Conservation (phyloP, 2,888 invertebrate species). For the Norana najaformis region DNA sequence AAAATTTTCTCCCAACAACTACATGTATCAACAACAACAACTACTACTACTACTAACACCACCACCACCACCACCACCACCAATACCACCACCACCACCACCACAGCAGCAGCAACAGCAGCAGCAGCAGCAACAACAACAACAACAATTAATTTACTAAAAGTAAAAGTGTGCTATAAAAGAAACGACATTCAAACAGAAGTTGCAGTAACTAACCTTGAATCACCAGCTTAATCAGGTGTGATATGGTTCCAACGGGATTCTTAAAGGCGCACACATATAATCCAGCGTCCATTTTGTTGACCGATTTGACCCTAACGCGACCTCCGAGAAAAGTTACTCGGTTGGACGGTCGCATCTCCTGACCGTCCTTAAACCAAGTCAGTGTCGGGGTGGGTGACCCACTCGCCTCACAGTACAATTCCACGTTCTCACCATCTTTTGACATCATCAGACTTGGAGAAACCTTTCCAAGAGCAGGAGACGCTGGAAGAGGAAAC, state of each 20-base stretch:
- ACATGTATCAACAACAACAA: not conserved
- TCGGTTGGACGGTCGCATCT: slow-evolving; percentile 38
- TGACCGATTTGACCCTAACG: slow-evolving; percentile 79
- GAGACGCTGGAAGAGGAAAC: slow-evolving; percentile 42
- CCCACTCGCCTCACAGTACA: slow-evolving; percentile 94
- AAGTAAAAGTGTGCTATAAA: too few relatives aligned
- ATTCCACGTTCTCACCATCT: slow-evolving; percentile 86
- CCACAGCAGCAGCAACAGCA: too few relatives aligned
- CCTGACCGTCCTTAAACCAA: slow-evolving; percentile 79
- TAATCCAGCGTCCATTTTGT: slow-evolving; percentile 92
- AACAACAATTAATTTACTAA: not conserved
- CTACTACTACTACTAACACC: too few relatives aligned
- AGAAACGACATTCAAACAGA: not conserved
- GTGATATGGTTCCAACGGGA: slow-evolving; percentile 92
- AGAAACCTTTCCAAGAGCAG: slow-evolving; percentile 43
- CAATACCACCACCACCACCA: too few relatives aligned
- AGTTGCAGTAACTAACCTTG: slow-evolving; percentile 70
- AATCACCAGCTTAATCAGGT: slow-evolving; percentile 91
- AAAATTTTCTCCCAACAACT: too few relatives aligned
- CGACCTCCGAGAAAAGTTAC: slow-evolving; percentile 39
- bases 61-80: too few relatives aligned
- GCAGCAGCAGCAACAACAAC: not conserved
- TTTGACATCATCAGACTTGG: slow-evolving; percentile 45
- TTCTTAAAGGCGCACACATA: slow-evolving; percentile 94
- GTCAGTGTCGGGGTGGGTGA: slow-evolving; percentile 90